phyloP scores from a whole-genome alignment of 2,888 invertebrate species.

The Agrilus mali region DNA sequence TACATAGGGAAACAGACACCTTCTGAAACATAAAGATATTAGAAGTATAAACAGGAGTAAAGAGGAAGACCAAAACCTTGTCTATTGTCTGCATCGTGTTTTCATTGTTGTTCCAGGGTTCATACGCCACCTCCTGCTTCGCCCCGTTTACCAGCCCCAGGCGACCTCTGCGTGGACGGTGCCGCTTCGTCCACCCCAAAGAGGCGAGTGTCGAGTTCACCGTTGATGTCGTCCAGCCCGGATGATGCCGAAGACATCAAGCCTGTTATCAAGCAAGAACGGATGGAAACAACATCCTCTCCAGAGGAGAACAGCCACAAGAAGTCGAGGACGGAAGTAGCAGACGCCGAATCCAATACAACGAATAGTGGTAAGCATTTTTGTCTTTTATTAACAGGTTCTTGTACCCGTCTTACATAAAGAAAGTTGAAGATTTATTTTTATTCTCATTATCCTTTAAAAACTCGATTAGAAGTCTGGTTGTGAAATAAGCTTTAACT shows the following conservation, averaged over 20 bases:
- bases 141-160: slow-evolving; percentile 50
- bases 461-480: too few species aligned
- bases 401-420: too few species aligned
- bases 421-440: too few species aligned
- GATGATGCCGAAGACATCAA: slow-evolving; percentile 36
- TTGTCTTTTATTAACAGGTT: too few species aligned
- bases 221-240: slow-evolving; percentile 30
- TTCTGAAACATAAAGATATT: too few species aligned
- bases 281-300: slow-evolving; percentile 51
- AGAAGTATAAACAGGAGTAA: too few species aligned
- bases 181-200: slow-evolving; percentile 73
- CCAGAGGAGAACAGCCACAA: slow-evolving; percentile 50
- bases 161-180: slow-evolving; percentile 59
- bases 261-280: slow-evolving; percentile 50
- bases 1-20: too few species aligned
- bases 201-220: slow-evolving; percentile 40
- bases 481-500: too few species aligned
- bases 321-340: slow-evolving; percentile 68
- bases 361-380: slow-evolving; percentile 75
- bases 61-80: too few species aligned
- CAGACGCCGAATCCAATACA: slow-evolving; percentile 82
- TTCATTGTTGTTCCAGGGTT: slow-evolving; percentile 37
- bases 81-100: slow-evolving; percentile 17
- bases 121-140: slow-evolving; percentile 64
- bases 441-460: too few species aligned